Percentiles rank a stretch among this genome's conserved stretches.
These are phyloP conservation scores for Etheostoma perlongum DNA, from an alignment of 2,797 vertebrate species.

Conservation along the genomic window DNA sequence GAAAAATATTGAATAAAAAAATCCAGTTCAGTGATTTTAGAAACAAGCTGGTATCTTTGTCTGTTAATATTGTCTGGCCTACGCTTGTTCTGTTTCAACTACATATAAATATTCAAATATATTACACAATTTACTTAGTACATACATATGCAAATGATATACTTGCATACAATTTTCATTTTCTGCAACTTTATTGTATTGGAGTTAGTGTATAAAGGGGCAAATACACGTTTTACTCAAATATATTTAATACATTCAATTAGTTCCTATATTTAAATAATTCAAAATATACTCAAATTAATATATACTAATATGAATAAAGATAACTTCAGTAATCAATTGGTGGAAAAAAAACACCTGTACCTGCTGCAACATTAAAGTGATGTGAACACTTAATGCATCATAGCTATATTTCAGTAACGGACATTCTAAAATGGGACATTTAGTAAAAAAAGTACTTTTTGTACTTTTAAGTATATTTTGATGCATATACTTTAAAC, in stretches of 20 bases:
- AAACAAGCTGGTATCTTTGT: slow-evolving; percentile 47
- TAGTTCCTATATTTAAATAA: neutral
- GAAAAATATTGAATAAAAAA: slow-evolving; percentile 86
- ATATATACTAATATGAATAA: neutral
- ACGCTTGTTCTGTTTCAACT: neutral
- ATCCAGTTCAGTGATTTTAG: slow-evolving; percentile 81
- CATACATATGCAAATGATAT: neutral
- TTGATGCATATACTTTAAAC: neutral
- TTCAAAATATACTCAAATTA: neutral
- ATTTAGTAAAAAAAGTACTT: too few species aligned
- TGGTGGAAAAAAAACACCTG: too few species aligned
- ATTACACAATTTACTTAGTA: neutral
- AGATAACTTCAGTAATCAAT: neutral
- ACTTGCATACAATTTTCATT: neutral
- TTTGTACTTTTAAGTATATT: too few species aligned
- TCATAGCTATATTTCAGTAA: too few species aligned
- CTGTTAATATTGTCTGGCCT: neutral
- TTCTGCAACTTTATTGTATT: neutral
- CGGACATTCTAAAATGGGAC: too few species aligned
- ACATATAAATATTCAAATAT: too few species aligned
- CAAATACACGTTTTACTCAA: neutral
- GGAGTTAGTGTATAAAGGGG: too few species aligned
- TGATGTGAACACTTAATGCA: neutral
- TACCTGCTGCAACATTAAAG: neutral
- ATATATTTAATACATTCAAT: neutral